Conservation (phyloP, 2,113 vertebrate genomes). For the Carassius carassius region DNA sequence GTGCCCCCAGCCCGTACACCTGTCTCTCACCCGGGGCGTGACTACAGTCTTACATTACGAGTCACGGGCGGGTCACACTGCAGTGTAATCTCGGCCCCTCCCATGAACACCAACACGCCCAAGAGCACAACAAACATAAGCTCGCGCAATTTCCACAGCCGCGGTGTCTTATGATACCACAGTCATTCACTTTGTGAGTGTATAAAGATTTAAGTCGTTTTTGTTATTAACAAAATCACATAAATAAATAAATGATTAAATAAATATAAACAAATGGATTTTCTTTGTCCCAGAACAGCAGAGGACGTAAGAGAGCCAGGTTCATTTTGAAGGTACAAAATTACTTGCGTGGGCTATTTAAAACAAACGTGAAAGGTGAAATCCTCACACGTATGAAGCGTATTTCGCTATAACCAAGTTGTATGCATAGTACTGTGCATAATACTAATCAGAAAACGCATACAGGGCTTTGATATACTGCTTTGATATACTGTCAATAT, state of each 20-base stretch:
- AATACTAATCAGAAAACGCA: no score
- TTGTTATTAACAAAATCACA: no score
- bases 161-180: no score
- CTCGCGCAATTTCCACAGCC: background rate
- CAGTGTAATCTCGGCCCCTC: conserved; percentile 62
- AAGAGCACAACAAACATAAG: conserved; percentile 16
- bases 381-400: background rate
- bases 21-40: conserved; percentile 71
- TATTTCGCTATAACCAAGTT: background rate
- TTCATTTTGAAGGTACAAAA: background rate
- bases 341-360: background rate
- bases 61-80: conserved; percentile 71
- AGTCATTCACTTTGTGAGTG: no score
- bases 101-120: conserved; percentile 11
- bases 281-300: background rate
- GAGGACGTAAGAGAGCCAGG: background rate
- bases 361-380: background rate
- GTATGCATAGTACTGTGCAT: no score
- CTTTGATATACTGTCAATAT: no score
- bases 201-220: background rate
- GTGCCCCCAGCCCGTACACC: conserved; percentile 66
- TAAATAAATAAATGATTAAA: no score
- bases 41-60: conserved; percentile 70
- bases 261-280: background rate
- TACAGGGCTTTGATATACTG: no score